Evolutionary conservation across 2,113 vertebrate genomes (phyloP), one percentile per base, ranked within the genome.

Genomic region (Proteles cristata): DNA sequence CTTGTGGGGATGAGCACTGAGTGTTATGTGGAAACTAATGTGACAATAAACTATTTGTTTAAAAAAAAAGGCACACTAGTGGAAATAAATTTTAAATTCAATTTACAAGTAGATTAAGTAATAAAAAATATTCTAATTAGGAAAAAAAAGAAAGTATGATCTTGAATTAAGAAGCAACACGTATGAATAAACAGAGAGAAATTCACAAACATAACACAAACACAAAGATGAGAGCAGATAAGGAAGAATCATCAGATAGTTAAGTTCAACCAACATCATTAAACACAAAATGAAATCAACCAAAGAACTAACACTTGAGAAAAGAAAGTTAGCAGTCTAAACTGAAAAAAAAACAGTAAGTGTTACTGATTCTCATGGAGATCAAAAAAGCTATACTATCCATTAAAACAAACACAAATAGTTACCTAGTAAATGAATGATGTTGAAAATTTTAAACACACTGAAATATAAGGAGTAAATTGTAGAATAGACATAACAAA

Each of bases 81-180:
- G 26, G 61, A 7, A 53, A 86, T 33, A 80, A 17, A 65, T 87
- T 63, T 68, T 73, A 11, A 63, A 73, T 90, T 96, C 65, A 96
- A n/a, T 77, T 90, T 94, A 55, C 7, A 94, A 71, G 16, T 53
- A 73, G 8, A 50, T 96, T 90, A 94, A 87, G 17, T 83, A 73
- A 85, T 39, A 65, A 97, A 28, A 11, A 53, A 63, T 79, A 80
- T 55, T 87, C 23, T 63, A 90, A 53, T 80, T 17, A 83, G 25
- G n/a, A 63, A 39, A 39, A 39, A 39, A 39, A 39, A 39, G 39
- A 39, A 39, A 39, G 39, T 86, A 86, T 87, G 58, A 74, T 61
- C 50, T 79, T 63, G 4, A 92, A 35, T 82, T 82, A 87, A 94
- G 26, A 61, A 94, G 50, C 81, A 33, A 50, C 17, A 28, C 3